Conservation (phyloP, 2,888 invertebrate genomes). For the Strigamia maritima region DNA sequence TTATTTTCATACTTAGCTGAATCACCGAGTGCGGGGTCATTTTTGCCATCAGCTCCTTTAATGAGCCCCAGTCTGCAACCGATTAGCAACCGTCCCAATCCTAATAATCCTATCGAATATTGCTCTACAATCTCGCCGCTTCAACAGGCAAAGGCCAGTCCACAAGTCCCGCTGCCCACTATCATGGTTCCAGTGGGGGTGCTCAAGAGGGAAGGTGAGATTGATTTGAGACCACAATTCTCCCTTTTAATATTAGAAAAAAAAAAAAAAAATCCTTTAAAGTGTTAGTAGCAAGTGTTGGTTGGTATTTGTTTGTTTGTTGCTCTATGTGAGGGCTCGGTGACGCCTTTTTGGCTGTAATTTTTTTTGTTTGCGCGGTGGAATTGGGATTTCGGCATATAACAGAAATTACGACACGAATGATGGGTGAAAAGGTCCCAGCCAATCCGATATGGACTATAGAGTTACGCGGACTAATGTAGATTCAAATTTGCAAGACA, state of each 20-base stretch:
- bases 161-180: conserved; percentile 60
- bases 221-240: background rate
- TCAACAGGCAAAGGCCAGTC: conserved; percentile 63
- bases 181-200: conserved; percentile 85
- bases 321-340: too few species aligned
- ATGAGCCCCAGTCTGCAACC: background rate
- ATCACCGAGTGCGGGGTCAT: background rate
- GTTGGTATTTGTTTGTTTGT: too few species aligned
- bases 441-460: too few species aligned
- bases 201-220: conserved; percentile 66
- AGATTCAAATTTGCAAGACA: too few species aligned
- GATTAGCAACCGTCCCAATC: conserved; percentile 65
- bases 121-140: conserved; percentile 77
- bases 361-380: too few species aligned
- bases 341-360: too few species aligned
- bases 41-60: background rate
- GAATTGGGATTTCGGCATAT: too few species aligned
- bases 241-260: background rate
- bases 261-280: background rate
- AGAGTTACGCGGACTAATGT: too few species aligned
- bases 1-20: background rate
- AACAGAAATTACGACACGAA: too few species aligned
- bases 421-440: too few species aligned
- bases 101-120: conserved; percentile 83
- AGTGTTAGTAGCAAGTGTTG: too few species aligned